Conservation (phyloP, 2,113 vertebrate genomes). For the Grallaria varia region DNA sequence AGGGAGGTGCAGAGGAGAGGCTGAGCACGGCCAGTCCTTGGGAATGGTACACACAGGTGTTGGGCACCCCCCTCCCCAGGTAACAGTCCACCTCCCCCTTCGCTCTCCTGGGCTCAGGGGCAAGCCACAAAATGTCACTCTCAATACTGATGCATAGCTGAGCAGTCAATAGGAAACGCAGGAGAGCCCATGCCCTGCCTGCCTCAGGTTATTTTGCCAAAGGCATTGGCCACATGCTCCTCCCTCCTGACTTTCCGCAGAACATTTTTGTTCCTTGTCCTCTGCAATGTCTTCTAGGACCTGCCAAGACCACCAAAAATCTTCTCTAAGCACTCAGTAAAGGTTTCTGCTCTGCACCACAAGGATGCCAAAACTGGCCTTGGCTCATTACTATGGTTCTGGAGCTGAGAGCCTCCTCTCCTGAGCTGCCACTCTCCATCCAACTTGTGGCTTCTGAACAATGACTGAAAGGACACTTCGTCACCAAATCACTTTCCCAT, state of each 20-base stretch:
- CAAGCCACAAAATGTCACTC: not conserved
- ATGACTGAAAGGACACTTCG: not conserved
- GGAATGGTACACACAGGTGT: rapidly evolving
- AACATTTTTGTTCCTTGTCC: not conserved
- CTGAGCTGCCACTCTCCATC: not conserved
- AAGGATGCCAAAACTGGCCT: rapidly evolving
- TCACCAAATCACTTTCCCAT: not conserved
- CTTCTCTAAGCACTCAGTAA: not conserved
- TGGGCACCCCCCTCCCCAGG: rapidly evolving
- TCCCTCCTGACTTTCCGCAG: not conserved
- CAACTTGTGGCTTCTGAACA: not conserved
- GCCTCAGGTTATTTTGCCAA: not conserved
- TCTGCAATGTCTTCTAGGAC: not conserved
- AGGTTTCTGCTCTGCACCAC: not conserved
- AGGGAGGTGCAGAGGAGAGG: not conserved
- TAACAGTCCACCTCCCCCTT: not conserved
- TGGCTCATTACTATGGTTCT: not conserved
- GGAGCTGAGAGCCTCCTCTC: not conserved
- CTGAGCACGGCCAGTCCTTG: not conserved
- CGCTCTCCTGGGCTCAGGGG: rapidly evolving
- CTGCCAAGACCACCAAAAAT: not conserved
- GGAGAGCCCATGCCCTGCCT: not conserved
- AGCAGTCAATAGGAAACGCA: not conserved
- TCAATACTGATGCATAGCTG: rapidly evolving
- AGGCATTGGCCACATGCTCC: rapidly evolving